Evolutionary conservation across 64 coral and sea anemone genomes (phyloP), one percentile per base, ranked within the genome.

Genomic region (Pocillopora verrucosa): DNA sequence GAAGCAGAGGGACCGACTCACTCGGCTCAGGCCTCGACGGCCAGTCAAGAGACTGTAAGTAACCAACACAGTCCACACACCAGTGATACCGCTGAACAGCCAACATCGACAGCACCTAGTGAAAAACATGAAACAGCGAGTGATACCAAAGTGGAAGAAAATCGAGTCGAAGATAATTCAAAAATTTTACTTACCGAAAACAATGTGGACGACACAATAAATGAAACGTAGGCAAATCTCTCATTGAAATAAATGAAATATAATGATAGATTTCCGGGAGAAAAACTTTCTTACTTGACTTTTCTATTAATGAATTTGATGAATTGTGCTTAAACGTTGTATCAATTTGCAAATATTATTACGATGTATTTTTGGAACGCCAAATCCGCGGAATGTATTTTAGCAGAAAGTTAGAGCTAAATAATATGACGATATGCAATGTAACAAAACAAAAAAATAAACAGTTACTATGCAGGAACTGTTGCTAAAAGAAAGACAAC

Each of bases 31-130:
- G 36, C 80, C 67, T 14, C 60, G 58, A 45, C 30, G 22, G 17
- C 45, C 63, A 85, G 51, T 72, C 82, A 65, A 15, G 61, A 63
- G 61, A 63, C 13, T 63, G 61, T 24, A 24, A 20, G 25, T 20
- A 70, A 20, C 20, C 67, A 4, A 51, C 41, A 51, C 41, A 61
- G 35, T 26, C 20, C 13, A 25, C 59, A 62, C 26, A 59, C 63
- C 63, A 85, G 63, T 19, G 74, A 77, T 77, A 77, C 75, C 63
- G 64, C 82, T 85, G 82, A 85, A 72, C 82, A 85, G 82, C 82
- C 65, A 85, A 63, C 65, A 70, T 72, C 65, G 13, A 30, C 82
- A 19, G 82, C 82, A 72, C 82, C 82, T 68, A 85, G 82, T 13
- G 82, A 85, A 85, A 85, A 72, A 37, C 82, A 57, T 20, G 36